phyloP scores from a whole-genome alignment of 2,797 vertebrate species.

The Hoplostethus atlanticus region DNA sequence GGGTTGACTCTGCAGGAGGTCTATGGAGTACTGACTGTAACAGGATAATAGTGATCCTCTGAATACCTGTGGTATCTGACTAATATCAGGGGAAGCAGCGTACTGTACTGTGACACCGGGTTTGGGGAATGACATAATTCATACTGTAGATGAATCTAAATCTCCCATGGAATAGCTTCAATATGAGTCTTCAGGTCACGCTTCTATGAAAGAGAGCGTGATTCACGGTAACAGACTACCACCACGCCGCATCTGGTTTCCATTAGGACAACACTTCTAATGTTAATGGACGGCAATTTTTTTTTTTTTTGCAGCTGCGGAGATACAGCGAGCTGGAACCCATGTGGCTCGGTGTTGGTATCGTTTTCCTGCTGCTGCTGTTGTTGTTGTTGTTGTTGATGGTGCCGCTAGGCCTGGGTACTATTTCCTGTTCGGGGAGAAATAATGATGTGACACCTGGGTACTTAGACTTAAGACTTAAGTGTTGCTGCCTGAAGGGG shows the following conservation, averaged over 20 bases:
- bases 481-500: constrained; percentile 32
- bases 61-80: constrained; percentile 39
- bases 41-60: constrained; percentile 12
- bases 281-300: constrained; percentile 72
- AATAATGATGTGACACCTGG: constrained; percentile 48
- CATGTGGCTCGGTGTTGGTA: constrained; percentile 27
- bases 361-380: constrained; percentile 28
- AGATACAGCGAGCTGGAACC: constrained; percentile 40
- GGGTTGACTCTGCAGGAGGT: constrained; percentile 32
- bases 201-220: constrained; percentile 31
- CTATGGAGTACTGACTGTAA: constrained; percentile 7
- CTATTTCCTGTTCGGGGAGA: constrained; percentile 25
- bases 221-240: constrained; percentile 66
- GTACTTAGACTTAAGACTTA: constrained; percentile 26
- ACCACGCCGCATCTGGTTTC: constrained; percentile 73
- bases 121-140: constrained; percentile 43
- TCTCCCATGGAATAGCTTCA: constrained; percentile 45
- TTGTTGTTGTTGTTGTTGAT: constrained; percentile 39
- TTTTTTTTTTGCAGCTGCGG: constrained; percentile 58
- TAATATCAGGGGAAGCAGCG: constrained; percentile 21
- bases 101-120: constrained; percentile 28
- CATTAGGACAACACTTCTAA: constrained; percentile 70
- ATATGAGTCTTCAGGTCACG: constrained; percentile 44
- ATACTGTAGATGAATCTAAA: constrained; percentile 3
- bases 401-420: not conserved